Conservation (phyloP, 2,888 invertebrate genomes). For the Mythimna lalbum region DNA sequence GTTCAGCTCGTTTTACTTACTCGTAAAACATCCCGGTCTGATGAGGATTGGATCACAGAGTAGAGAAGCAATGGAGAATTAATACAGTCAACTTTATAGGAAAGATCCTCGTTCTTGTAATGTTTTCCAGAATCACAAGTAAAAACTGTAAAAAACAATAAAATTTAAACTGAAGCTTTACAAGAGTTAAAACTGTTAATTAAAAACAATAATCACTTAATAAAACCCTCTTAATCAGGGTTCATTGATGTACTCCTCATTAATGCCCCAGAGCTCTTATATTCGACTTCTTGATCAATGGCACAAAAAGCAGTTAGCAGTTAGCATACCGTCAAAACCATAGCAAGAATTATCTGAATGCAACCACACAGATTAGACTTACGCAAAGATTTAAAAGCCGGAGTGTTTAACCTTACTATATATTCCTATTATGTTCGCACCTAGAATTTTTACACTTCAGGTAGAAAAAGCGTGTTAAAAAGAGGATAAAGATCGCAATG, state of each 20-base stretch:
- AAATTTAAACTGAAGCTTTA: background rate
- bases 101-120: too few species aligned
- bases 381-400: background rate
- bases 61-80: constrained; percentile 12
- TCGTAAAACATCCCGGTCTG: constrained; percentile 49
- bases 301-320: background rate
- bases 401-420: background rate
- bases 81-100: background rate
- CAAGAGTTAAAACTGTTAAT: background rate
- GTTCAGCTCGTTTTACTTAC: constrained; percentile 53
- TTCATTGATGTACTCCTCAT: background rate
- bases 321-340: constrained; percentile 19
- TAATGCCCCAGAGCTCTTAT: background rate
- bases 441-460: too few species aligned
- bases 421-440: too few species aligned
- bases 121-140: too few species aligned
- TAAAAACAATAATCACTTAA: background rate
- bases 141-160: background rate
- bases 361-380: constrained; percentile 3
- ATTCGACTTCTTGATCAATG: background rate
- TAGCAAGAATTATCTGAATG: constrained; percentile 28
- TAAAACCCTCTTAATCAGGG: too few species aligned
- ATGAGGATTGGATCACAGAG: constrained; percentile 17
- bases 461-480: too few species aligned
- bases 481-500: background rate